Base-by-base conservation (phyloP, 2,797 vertebrate species). In the Aratinga solstitialis region DNA sequence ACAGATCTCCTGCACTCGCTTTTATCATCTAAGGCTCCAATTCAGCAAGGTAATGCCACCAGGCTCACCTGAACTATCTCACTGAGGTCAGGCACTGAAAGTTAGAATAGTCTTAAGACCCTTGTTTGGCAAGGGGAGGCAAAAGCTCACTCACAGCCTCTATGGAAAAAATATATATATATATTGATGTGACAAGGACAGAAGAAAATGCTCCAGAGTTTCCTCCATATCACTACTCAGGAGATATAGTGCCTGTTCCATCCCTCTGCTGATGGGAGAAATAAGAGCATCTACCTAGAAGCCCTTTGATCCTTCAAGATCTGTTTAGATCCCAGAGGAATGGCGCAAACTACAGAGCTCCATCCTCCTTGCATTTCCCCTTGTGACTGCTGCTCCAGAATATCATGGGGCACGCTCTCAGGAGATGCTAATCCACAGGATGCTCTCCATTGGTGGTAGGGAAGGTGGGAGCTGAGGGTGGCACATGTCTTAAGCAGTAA, bases 1-100 rank as follows among this genome's bases (percentile, higher is more conserved):
- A 71, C 79, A 79, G 67, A 78, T 89, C 87, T 89, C 79, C 82
- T 69, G 74, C 83, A 47, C 74, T 88, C 18, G 0, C 71, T 91
- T 95, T 93, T 90, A 92, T 94, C 73, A 63, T 90, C 80, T 54
- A 47, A 73, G 80, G 63, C 48, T 86, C 50, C 51, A 43, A 84
- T 92, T 86, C 92, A 92, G 82, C 36, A 42, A 90, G 67, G 63
- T 61, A 96, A 71, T 32, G 45, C 63, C 85, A 90, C 63, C 47
- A 84, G 77, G 66, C 27, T 94, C 88, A 76, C 67, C 88, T 61
- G 71, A 76, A 82, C 84, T 89, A 43, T 94, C 36, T 79, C 83
- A 40, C 54, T 56, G 67, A 84, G 86, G 80, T 91, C 79, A 96
- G 40, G 13, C 54, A 63, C 40, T 76, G 69, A 86, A 92, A 76